Evolutionary conservation across 2,888 invertebrate genomes (phyloP).

Genomic region (Lymantria dispar): DNA sequence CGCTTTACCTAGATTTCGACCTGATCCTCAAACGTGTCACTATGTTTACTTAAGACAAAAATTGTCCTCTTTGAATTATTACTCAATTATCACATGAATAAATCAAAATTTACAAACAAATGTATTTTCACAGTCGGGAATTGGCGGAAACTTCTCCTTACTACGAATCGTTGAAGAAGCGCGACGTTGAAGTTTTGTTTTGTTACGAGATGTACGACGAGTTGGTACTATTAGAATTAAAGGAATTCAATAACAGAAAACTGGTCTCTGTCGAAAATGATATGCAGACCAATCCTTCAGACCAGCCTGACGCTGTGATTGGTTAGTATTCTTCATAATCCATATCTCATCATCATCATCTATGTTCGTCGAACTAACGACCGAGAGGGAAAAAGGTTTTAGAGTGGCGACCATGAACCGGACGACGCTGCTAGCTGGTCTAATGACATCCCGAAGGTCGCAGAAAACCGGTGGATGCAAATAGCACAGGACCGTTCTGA

Average conservation of each 20-base stretch:
- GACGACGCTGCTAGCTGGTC: no score
- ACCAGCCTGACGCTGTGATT: slow-evolving; percentile 82
- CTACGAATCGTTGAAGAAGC: slow-evolving; percentile 94
- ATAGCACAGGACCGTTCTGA: no score
- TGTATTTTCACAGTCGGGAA: slow-evolving; percentile 86
- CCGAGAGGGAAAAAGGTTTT: background rate
- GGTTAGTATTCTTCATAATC: slow-evolving; percentile 66
- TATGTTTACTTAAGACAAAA: no score
- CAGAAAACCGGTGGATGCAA: no score
- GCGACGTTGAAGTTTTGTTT: slow-evolving; percentile 95
- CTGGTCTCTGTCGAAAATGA: slow-evolving; percentile 97
- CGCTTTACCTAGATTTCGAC: no score
- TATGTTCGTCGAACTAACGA: background rate
- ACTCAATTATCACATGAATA: background rate
- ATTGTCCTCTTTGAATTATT: no score
- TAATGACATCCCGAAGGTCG: no score
- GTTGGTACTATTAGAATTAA: slow-evolving; percentile 94
- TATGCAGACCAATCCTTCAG: slow-evolving; percentile 88
- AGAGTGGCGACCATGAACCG: no score
- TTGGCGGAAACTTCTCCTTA: slow-evolving; percentile 97
- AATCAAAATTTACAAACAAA: background rate
- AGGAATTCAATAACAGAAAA: slow-evolving; percentile 88
- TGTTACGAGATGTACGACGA: slow-evolving; percentile 99
- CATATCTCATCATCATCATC: background rate
- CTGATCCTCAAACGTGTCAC: no score